Evolutionary conservation across 2,888 invertebrate species (phyloP).

Genomic region (Cerastis rubricosa): DNA sequence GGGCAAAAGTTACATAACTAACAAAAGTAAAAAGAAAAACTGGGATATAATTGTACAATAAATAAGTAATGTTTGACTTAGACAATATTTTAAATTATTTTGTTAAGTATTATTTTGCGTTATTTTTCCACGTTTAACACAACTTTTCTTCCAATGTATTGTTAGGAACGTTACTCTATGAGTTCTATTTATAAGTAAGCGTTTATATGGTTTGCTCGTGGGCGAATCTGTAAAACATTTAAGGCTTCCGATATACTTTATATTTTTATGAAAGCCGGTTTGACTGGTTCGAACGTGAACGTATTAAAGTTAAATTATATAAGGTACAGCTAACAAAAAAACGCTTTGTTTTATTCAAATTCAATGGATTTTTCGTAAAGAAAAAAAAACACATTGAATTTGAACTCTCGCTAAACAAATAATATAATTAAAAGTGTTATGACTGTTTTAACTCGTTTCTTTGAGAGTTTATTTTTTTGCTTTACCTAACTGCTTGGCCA

Average conservation of each 20-base stretch:
- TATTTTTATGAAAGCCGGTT: conserved; percentile 1
- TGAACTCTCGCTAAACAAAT: not conserved
- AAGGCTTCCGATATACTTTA: conserved; percentile 1
- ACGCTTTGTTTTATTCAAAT: not conserved
- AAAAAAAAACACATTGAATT: no score
- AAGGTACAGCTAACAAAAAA: conserved; percentile 11
- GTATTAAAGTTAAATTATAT: not conserved
- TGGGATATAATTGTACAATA: no score
- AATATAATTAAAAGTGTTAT: not conserved
- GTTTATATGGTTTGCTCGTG: conserved; percentile 13
- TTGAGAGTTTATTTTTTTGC: not conserved
- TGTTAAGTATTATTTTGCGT: no score
- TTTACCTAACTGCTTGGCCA: not conserved
- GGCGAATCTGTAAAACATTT: conserved; percentile 9
- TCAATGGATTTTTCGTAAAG: not conserved
- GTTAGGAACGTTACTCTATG: not conserved
- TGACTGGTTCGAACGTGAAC: not conserved
- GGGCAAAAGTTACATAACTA: no score
- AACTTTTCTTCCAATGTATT: not conserved
- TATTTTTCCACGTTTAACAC: no score
- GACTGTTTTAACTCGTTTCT: not conserved
- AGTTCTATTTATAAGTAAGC: no score
- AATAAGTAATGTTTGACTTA: no score
- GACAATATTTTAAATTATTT: not conserved
- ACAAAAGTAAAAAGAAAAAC: no score